Conservation (phyloP, 2,888 invertebrate genomes). For the Thymelicus sylvestris region DNA sequence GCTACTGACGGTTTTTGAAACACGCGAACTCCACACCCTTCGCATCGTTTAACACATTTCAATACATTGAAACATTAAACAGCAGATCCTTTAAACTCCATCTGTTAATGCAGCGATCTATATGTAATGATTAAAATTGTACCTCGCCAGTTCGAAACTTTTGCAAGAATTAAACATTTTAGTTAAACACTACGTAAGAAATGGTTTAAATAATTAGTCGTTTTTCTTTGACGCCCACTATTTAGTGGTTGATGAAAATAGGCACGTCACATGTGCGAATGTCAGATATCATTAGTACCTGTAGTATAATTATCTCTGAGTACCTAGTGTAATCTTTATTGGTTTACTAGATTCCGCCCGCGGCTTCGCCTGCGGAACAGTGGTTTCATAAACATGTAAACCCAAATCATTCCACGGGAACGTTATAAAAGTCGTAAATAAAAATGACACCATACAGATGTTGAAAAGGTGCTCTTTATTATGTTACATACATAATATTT, state of each 20-base stretch:
- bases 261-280: slow-evolving; percentile 65
- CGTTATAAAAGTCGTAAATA: no score
- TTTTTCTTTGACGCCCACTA: slow-evolving; percentile 64
- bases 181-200: slow-evolving; percentile 50
- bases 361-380: no score
- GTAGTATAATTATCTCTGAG: no score
- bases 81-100: background rate
- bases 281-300: slow-evolving; percentile 12
- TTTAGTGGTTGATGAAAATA: slow-evolving; percentile 49
- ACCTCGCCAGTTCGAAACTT: background rate
- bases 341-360: no score
- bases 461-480: no score
- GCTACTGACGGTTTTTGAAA: slow-evolving; percentile 47
- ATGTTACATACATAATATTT: no score
- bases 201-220: slow-evolving; percentile 66
- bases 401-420: no score
- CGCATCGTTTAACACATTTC: background rate
- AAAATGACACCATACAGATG: no score
- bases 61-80: slow-evolving; percentile 11
- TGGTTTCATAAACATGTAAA: no score
- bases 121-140: background rate
- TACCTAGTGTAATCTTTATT: no score
- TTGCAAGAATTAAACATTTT: slow-evolving; percentile 33
- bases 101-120: slow-evolving; percentile 11
- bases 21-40: slow-evolving; percentile 63